Percentiles rank a stretch among this genome's conserved stretches.
Conservation (phyloP, 2,888 invertebrate species). For the Zhuqinia jingwanae region DNA sequence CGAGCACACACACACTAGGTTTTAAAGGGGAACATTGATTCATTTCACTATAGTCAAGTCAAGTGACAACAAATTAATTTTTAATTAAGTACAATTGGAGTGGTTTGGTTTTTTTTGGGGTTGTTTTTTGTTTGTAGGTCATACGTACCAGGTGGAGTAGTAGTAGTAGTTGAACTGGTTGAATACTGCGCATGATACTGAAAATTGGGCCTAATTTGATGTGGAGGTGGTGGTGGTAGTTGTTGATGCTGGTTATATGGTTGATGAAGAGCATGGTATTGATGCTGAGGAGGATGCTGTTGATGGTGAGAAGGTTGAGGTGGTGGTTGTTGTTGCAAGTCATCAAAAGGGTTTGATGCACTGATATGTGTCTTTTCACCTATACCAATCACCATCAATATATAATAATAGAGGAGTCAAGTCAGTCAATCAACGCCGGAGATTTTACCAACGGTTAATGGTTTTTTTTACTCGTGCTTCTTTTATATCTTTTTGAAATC, state of each 20-base stretch:
- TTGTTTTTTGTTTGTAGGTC: constrained; percentile 50
- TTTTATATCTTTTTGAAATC: background rate
- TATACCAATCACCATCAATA: constrained; percentile 62
- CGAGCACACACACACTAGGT: constrained; percentile 30
- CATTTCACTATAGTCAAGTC: background rate
- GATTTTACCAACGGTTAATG: background rate
- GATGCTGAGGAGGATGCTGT: constrained; percentile 62
- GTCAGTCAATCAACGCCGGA: constrained; percentile 15
- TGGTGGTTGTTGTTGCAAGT: constrained; percentile 80
- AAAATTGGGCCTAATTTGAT: constrained; percentile 76
- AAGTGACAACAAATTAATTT: constrained; percentile 41
- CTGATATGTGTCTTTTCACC: constrained; percentile 88
- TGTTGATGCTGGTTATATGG: constrained; percentile 72
- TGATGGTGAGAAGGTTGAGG: constrained; percentile 45
- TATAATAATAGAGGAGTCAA: constrained; percentile 25
- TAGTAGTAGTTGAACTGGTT: constrained; percentile 72
- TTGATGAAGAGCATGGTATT: constrained; percentile 75
- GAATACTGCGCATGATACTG: constrained; percentile 74
- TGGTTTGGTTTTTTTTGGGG: constrained; percentile 27
- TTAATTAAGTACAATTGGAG: constrained; percentile 1
- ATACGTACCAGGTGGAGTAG: constrained; percentile 69
- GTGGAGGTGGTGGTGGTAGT: constrained; percentile 71
- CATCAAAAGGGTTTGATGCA: constrained; percentile 93
- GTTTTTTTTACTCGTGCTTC: background rate
- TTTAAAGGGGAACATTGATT: constrained; percentile 17